A percentile compares a stretch with the other conserved stretches of the same genome.
Conservation (phyloP, 2,888 invertebrate species). For the Xylocampa areola region DNA sequence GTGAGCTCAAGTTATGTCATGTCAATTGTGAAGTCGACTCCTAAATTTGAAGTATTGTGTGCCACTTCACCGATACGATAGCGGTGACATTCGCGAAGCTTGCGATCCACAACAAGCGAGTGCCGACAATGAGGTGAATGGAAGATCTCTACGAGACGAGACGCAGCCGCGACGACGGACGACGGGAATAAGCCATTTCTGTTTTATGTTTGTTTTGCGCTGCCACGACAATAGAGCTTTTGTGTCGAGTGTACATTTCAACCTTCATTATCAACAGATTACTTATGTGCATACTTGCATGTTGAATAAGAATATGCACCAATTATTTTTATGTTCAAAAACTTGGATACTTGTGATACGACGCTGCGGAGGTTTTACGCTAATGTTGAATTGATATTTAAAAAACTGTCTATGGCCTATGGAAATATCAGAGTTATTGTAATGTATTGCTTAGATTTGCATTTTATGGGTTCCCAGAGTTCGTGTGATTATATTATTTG, state of each 20-base stretch:
- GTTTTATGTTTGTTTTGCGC: slow-evolving; percentile 78
- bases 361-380: no score
- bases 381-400: no score
- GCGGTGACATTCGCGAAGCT: slow-evolving; percentile 26
- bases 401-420: no score
- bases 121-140: slow-evolving; percentile 47
- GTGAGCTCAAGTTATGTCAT: slow-evolving; percentile 21
- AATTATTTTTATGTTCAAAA: slow-evolving; percentile 36
- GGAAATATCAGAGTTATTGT: no score
- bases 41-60: slow-evolving; percentile 35
- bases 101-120: slow-evolving; percentile 31
- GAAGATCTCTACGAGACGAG: slow-evolving; percentile 50
- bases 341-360: not conserved
- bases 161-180: slow-evolving; percentile 36
- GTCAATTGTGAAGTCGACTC: slow-evolving; percentile 20
- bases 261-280: slow-evolving; percentile 79
- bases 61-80: slow-evolving; percentile 18
- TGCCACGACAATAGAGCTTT: slow-evolving; percentile 74
- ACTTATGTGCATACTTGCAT: slow-evolving; percentile 61
- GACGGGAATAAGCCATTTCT: slow-evolving; percentile 75
- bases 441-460: no score
- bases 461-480: no score
- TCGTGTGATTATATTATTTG: no score
- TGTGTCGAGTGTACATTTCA: slow-evolving; percentile 76
- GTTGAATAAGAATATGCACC: slow-evolving; percentile 21